A percentile compares a stretch with the other conserved stretches of the same genome.
phyloP scores from a whole-genome alignment of 2,888 invertebrate species.

The Ctenicera cuprea region DNA sequence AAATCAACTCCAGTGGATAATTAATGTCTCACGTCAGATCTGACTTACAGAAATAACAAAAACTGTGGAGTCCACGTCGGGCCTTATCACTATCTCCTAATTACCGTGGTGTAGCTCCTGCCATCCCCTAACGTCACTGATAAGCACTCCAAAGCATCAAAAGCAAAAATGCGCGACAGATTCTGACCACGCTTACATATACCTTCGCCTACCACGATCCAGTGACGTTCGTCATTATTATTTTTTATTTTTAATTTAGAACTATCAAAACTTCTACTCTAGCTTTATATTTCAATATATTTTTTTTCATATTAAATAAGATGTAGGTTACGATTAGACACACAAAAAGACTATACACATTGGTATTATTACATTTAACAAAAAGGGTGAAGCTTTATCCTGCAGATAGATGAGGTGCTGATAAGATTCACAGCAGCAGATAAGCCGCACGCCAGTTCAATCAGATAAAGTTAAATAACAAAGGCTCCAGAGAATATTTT shows the following conservation, averaged over 20 bases:
- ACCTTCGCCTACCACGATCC: slow-evolving; percentile 5
- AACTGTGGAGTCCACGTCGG: slow-evolving; percentile 55
- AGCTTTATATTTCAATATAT: not conserved
- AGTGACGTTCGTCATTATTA: slow-evolving; percentile 22
- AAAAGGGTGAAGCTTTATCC: slow-evolving; percentile 45
- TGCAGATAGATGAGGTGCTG: slow-evolving; percentile 52
- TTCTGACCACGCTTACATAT: slow-evolving; percentile 21
- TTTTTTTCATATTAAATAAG: slow-evolving; percentile 7
- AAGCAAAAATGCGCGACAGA: slow-evolving; percentile 52
- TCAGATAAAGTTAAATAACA: slow-evolving; percentile 61
- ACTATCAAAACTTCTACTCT: not conserved
- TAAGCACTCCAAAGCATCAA: slow-evolving; percentile 55
- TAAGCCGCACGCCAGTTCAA: slow-evolving; percentile 60
- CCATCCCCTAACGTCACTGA: slow-evolving; percentile 53
- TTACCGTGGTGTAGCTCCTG: slow-evolving; percentile 53
- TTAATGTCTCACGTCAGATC: slow-evolving; percentile 57
- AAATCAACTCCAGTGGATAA: slow-evolving; percentile 50
- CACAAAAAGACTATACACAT: slow-evolving; percentile 17
- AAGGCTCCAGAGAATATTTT: slow-evolving; percentile 59
- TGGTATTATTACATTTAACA: slow-evolving; percentile 25
- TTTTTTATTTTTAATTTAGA: not conserved
- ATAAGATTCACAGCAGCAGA: slow-evolving; percentile 57
- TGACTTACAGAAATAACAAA: slow-evolving; percentile 56
- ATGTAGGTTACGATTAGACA: slow-evolving; percentile 22
- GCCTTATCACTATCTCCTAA: slow-evolving; percentile 58